Percentiles rank a stretch among this genome's conserved stretches.
Conservation (phyloP, 2,797 vertebrate genomes). For the Allenopithecus nigroviridis region DNA sequence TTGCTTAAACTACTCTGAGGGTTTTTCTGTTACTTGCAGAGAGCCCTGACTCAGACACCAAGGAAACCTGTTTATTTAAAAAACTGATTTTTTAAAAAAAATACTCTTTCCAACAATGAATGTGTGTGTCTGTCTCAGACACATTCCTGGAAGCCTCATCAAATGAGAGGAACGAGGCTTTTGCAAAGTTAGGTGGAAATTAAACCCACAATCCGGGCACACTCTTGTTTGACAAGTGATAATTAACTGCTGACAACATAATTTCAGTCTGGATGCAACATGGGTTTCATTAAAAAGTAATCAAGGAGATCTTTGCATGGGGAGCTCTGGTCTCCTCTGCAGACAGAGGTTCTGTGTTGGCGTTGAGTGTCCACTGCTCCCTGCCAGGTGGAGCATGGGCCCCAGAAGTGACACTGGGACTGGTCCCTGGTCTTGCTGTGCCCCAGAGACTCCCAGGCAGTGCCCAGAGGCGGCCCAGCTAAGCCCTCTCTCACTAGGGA, state of each 20-base stretch:
- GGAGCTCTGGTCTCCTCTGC: background rate
- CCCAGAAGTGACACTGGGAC: background rate
- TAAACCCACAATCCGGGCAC: constrained; percentile 48
- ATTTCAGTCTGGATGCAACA: constrained; percentile 67
- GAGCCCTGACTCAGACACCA: background rate
- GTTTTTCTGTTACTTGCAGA: background rate
- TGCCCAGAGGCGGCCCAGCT: background rate
- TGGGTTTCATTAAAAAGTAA: constrained; percentile 75
- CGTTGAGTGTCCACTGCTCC: rapidly evolving
- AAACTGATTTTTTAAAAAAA: background rate
- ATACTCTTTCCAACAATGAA: background rate
- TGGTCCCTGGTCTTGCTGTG: background rate
- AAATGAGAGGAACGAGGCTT: background rate
- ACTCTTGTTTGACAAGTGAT: constrained; percentile 79
- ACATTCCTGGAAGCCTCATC: background rate
- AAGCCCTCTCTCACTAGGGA: background rate
- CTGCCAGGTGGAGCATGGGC: background rate
- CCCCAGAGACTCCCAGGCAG: background rate
- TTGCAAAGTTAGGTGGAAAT: constrained; percentile 50
- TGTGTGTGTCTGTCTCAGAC: background rate
- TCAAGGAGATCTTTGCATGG: background rate
- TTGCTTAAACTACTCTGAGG: background rate
- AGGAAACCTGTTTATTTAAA: constrained; percentile 53
- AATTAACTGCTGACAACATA: constrained; percentile 81
- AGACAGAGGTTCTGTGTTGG: background rate